phyloP scores from a whole-genome alignment of 2,113 vertebrate genomes.

The Notarius lentiginosus region DNA sequence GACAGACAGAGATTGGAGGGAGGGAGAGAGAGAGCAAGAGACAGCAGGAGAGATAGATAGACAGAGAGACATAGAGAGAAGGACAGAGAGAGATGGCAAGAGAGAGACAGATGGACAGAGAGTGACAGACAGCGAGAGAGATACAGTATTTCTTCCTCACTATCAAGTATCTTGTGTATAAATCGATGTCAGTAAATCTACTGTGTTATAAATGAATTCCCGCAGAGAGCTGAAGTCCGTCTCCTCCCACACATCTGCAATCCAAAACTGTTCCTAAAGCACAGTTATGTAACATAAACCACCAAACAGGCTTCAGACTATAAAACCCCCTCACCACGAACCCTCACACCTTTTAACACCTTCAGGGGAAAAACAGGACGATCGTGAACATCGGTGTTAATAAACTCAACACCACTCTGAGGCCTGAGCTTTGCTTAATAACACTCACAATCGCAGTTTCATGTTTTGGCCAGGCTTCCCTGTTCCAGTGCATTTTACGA shows the following conservation, averaged over 20 bases:
- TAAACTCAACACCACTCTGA: neutral
- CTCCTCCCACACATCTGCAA: slow-evolving; percentile 17
- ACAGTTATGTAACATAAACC: slow-evolving; percentile 14
- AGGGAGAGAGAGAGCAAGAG: no score
- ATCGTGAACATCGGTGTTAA: neutral
- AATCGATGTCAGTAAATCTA: neutral
- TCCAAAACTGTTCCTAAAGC: neutral
- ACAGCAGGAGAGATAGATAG: no score
- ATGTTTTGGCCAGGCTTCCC: neutral
- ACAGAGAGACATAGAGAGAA: no score
- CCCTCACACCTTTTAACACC: neutral
- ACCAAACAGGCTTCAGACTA: neutral
- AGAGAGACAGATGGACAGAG: no score
- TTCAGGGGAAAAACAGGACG: neutral
- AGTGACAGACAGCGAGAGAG: no score
- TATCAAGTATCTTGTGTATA: neutral
- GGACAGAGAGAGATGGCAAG: no score
- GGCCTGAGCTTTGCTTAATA: neutral
- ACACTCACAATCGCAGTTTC: neutral
- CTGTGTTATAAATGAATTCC: neutral
- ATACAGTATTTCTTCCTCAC: neutral
- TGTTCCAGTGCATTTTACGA: neutral
- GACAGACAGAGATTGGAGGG: no score
- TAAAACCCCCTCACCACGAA: neutral
- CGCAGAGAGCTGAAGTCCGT: neutral